A percentile compares a stretch with the other conserved stretches of the same genome.
These are phyloP conservation scores for Yasuhikotakia modesta DNA, from an alignment of 2,797 vertebrate species.

Conservation along the genomic window DNA sequence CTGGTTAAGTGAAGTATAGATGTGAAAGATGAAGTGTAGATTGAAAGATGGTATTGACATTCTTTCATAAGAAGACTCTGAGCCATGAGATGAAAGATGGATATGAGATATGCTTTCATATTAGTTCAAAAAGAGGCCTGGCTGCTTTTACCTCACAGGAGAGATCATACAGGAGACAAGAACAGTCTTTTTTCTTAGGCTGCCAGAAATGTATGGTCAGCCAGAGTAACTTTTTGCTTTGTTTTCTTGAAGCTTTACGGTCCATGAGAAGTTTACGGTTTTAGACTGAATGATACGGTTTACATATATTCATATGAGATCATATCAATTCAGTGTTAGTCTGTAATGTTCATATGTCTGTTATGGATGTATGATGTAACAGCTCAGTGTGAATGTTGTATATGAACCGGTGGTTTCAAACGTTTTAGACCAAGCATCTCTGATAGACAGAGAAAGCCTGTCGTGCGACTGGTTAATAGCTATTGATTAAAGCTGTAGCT, in stretches of 20 bases:
- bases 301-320: background rate
- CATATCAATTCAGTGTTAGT: background rate
- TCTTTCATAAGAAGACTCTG: slow-evolving; percentile 19
- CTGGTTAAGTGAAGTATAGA: too few relatives aligned
- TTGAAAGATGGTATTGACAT: slow-evolving; percentile 21
- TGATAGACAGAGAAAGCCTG: background rate
- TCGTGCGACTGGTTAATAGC: too few relatives aligned
- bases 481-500: too few relatives aligned
- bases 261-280: slow-evolving; percentile 29
- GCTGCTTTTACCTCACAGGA: slow-evolving; percentile 42
- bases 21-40: too few relatives aligned
- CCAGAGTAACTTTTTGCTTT: slow-evolving; percentile 20
- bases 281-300: slow-evolving; percentile 3
- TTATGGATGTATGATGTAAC: background rate
- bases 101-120: slow-evolving; percentile 44
- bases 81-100: slow-evolving; percentile 31
- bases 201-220: slow-evolving; percentile 27
- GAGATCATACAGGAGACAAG: slow-evolving; percentile 43
- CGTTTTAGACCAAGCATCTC: background rate
- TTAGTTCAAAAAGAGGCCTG: slow-evolving; percentile 48
- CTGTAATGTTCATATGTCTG: background rate
- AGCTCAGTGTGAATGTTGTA: background rate
- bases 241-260: slow-evolving; percentile 24
- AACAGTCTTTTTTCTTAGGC: slow-evolving; percentile 35
- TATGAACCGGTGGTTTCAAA: background rate